Percentiles rank a stretch among this genome's conserved stretches.
These are phyloP conservation scores for Diadumene lineata DNA, from an alignment of 92 coral and sea anemone genomes.

Conservation along the genomic window DNA sequence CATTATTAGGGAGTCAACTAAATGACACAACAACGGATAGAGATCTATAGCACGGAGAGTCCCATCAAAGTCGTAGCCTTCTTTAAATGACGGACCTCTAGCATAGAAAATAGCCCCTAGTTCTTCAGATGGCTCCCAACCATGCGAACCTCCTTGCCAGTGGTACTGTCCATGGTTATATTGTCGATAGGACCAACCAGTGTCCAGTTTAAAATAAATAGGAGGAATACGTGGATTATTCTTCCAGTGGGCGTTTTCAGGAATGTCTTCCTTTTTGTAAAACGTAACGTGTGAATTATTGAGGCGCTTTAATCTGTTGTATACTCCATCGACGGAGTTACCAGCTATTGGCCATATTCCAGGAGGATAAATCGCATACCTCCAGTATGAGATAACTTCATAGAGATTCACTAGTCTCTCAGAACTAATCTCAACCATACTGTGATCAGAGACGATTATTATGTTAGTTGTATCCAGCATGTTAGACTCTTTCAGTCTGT, in stretches of 20 bases:
- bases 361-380: not conserved
- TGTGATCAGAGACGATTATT: constrained; percentile 80
- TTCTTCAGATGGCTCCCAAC: constrained; percentile 45
- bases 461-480: constrained; percentile 72
- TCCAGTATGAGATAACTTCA: constrained; percentile 14
- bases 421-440: constrained; percentile 67
- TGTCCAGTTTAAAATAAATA: constrained; percentile 57
- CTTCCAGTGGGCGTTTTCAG: constrained; percentile 70
- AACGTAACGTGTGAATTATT: constrained; percentile 62
- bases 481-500: constrained; percentile 55
- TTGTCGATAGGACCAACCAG: constrained; percentile 46
- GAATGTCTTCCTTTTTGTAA: constrained; percentile 75
- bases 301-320: constrained; percentile 53
- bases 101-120: constrained; percentile 76
- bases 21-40: constrained; percentile 81
- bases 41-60: constrained; percentile 71
- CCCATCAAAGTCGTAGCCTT: constrained; percentile 45
- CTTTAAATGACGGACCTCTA: constrained; percentile 82
- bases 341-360: constrained; percentile 59
- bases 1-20: constrained; percentile 75
- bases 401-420: constrained; percentile 52
- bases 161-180: not conserved
- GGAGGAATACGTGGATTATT: constrained; percentile 81
- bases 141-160: constrained; percentile 57
- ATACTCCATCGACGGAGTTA: constrained; percentile 58